A percentile compares a stretch with the other conserved stretches of the same genome.
Conservation (phyloP, 1,140 invertebrate species). For the Calephelis nemesis region DNA sequence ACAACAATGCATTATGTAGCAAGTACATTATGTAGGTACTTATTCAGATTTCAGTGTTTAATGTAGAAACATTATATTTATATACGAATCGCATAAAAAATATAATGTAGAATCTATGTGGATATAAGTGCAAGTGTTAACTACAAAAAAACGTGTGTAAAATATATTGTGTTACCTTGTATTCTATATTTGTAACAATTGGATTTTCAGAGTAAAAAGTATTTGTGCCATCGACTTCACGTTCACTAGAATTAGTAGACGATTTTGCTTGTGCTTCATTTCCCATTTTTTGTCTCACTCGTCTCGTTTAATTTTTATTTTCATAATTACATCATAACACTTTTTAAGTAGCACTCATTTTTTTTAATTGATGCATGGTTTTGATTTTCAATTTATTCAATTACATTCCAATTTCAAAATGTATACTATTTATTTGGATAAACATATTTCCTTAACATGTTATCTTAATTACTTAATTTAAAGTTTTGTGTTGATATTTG, state of each 20-base stretch:
- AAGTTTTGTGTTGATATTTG: slow-evolving; percentile 33
- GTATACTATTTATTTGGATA: not conserved
- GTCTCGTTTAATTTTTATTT: slow-evolving; percentile 22
- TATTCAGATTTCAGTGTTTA: no score
- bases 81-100: no score
- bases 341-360: slow-evolving; percentile 1
- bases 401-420: not conserved
- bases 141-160: not conserved
- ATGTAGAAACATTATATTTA: no score
- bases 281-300: slow-evolving; percentile 67
- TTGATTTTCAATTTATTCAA: slow-evolving; percentile 8
- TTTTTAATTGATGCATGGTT: not conserved
- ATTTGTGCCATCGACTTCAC: slow-evolving; percentile 50
- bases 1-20: no score
- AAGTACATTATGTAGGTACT: no score
- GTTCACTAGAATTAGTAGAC: slow-evolving; percentile 54
- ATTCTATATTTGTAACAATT: slow-evolving; percentile 57
- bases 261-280: slow-evolving; percentile 72
- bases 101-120: no score
- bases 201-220: slow-evolving; percentile 47
- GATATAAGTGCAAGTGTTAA: not conserved
- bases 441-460: slow-evolving; percentile 5
- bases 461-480: slow-evolving; percentile 10
- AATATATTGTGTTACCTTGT: slow-evolving; percentile 47
- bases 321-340: slow-evolving; percentile 34